Base-by-base conservation (phyloP, 1,140 invertebrate genomes). In the Pogonomyrmex barbatus region DNA sequence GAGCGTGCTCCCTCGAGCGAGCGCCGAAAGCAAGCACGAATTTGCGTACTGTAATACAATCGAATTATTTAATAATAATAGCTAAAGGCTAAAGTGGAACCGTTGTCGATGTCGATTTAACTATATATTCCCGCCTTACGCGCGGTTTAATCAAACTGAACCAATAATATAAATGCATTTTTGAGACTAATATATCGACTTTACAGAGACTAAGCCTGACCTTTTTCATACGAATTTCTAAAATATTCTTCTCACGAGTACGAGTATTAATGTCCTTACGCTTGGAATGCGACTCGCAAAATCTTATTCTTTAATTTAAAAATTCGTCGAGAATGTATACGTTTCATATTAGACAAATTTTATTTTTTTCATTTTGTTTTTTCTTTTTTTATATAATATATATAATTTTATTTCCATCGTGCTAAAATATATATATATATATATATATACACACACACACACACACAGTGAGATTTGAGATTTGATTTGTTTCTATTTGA, bases 121-220 rank as follows among this genome's bases (percentile, higher is more conserved):
- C 71, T 60, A 60, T n/a, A 24, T 83, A 84, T 58, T n/a, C 30
- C 47, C 63, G 70, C 77, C 73, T 84, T 79, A 54, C 56, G 76
- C 50, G 88, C 88, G 88, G 76, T 83, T 84, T 81, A 91, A 90
- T 91, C 87, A 90, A 91, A 90, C 84, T 78, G 76, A 85, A 91
- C 90, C 89, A 91, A 91, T 91, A 90, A 89, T 83, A 87, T 58
- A 84, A 71, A 89, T 89, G 56, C 60, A 85, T 85, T 87, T 87
- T 78, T 87, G 82, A 85, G 86, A 87, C 45, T 87, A 81, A 71
- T 88, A 58, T 91, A 90, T 82, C 63, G 63, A 90, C 84, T 79
- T 90, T 75, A 71, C 87, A 73, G 67, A 82, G 67, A 82, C 42
- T 83, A 83, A 83, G 71, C 71, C 70, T 83, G 79, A 71, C 6